phyloP scores from a whole-genome alignment of 2,888 invertebrate species.

The Drosophila prostipennis region DNA sequence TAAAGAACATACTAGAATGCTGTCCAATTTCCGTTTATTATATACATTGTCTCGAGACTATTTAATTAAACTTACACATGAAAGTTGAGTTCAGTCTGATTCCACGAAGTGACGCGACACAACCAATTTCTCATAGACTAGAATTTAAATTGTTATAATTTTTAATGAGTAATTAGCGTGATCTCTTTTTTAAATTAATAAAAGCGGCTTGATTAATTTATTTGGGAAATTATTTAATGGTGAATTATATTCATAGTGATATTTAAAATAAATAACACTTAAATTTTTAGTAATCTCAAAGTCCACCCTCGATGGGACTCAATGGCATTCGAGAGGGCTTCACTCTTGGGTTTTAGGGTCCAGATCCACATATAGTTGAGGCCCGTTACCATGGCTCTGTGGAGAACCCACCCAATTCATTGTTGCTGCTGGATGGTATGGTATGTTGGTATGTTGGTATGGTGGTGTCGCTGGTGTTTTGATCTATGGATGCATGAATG shows the following conservation, averaged over 20 bases:
- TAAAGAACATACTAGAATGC: background rate
- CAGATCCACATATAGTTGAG: conserved; percentile 16
- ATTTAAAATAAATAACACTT: no score
- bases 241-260: background rate
- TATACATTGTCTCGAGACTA: conserved; percentile 6
- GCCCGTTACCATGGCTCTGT: conserved; percentile 44
- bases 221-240: background rate
- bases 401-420: conserved; percentile 10
- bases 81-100: conserved; percentile 12
- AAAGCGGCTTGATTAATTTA: background rate
- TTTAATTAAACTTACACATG: conserved; percentile 22
- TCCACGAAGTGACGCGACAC: conserved; percentile 16
- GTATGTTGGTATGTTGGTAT: no score
- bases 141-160: background rate
- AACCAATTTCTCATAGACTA: background rate
- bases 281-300: background rate
- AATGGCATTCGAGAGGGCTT: conserved; percentile 7
- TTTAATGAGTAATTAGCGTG: conserved; percentile 11
- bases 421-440: conserved; percentile 11
- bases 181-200: background rate
- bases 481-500: conserved; percentile 78
- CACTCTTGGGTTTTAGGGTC: conserved; percentile 37
- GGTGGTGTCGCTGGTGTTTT: conserved; percentile 58
- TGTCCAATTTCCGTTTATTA: conserved; percentile 1
- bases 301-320: conserved; percentile 25